phyloP scores from a whole-genome alignment of 2,888 invertebrate species.

The Anarsia innoxiella region DNA sequence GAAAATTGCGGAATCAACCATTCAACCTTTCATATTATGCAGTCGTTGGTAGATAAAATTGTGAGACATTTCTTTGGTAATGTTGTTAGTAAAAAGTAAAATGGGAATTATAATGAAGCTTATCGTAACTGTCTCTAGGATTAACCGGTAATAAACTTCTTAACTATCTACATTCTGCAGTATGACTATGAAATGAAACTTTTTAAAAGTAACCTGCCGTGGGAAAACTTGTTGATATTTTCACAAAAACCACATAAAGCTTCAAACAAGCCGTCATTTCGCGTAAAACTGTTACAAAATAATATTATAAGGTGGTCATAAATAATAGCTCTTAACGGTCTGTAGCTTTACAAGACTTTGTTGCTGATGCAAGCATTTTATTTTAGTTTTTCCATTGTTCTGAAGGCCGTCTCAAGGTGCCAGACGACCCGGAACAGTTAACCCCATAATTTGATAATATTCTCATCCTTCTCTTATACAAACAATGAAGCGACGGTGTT shows the following conservation, averaged over 20 bases:
- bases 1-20: constrained; percentile 53
- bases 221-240: too few relatives aligned
- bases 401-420: constrained; percentile 41
- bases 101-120: not conserved
- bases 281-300: constrained; percentile 4
- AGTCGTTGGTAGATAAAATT: constrained; percentile 10
- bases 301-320: constrained; percentile 5
- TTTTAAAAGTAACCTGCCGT: too few relatives aligned
- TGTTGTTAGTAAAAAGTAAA: not conserved
- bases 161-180: too few relatives aligned
- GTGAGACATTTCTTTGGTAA: constrained; percentile 5
- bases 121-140: constrained; percentile 3
- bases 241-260: constrained; percentile 3
- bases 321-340: constrained; percentile 10
- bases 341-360: constrained; percentile 4
- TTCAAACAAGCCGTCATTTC: constrained; percentile 6
- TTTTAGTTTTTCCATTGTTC: constrained; percentile 31
- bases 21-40: constrained; percentile 33
- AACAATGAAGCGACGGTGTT: too few relatives aligned
- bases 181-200: too few relatives aligned
- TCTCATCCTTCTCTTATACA: too few relatives aligned
- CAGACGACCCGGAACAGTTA: constrained; percentile 35
- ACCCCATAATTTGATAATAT: too few relatives aligned
- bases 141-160: not conserved
- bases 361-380: constrained; percentile 21